These are phyloP conservation scores for Nylanderia fulva DNA, from an alignment of 1,140 invertebrate genomes.

Conservation along the genomic window DNA sequence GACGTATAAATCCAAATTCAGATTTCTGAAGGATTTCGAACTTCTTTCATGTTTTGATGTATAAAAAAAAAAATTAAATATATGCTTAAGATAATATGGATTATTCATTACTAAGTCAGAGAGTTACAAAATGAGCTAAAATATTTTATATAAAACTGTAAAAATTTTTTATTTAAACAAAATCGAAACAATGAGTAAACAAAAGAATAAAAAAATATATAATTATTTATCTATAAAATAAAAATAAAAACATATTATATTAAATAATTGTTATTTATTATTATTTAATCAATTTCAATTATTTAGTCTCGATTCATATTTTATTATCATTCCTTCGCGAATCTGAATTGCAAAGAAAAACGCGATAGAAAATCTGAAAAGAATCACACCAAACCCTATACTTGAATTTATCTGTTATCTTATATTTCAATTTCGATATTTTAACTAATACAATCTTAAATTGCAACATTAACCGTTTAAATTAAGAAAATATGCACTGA, in stretches of 20 bases:
- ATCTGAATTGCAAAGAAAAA: not conserved
- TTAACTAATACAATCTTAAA: not conserved
- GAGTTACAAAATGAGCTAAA: not conserved
- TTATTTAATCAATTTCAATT: not conserved
- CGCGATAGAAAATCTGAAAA: not conserved
- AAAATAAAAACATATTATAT: not conserved
- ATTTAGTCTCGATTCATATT: not conserved
- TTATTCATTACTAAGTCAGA: not conserved
- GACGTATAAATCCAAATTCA: not conserved
- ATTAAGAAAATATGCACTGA: constrained; percentile 77
- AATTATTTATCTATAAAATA: constrained; percentile 29
- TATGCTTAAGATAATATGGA: not conserved
- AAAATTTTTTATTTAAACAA: not conserved
- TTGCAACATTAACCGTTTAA: constrained; percentile 3
- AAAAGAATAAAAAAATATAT: not conserved
- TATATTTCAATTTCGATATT: not conserved
- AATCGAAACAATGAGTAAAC: not conserved
- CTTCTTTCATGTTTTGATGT: not conserved
- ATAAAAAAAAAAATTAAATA: constrained; percentile 3
- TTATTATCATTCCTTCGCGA: not conserved
- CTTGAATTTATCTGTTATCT: no score
- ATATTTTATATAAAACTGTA: constrained; percentile 1
- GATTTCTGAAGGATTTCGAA: not conserved
- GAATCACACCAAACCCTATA: not conserved
- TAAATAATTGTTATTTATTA: no score